Percentiles rank a stretch among this genome's conserved stretches.
Conservation (phyloP, 2,113 vertebrate species). For the Penelope pileata region DNA sequence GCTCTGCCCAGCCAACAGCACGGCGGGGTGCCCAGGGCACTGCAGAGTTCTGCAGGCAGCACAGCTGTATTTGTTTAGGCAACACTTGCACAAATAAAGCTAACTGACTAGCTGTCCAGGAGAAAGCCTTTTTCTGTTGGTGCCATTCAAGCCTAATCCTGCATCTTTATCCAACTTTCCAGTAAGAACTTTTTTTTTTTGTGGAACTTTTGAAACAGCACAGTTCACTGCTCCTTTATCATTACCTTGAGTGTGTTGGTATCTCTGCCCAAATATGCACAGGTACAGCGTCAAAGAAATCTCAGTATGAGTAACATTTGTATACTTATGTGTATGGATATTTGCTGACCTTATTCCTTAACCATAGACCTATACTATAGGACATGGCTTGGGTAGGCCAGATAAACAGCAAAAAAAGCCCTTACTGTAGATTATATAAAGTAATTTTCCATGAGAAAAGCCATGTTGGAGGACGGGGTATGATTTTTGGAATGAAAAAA, state of each 20-base stretch:
- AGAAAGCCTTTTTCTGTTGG: background rate
- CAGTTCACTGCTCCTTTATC: background rate
- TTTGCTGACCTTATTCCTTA: background rate
- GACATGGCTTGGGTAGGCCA: background rate
- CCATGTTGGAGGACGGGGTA: background rate
- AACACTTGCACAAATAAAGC: background rate
- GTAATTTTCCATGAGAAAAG: background rate
- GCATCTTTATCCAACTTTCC: background rate
- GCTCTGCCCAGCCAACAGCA: background rate
- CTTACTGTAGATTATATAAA: background rate
- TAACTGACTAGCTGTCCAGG: background rate
- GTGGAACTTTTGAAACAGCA: background rate
- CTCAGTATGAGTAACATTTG: background rate
- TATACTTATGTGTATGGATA: background rate
- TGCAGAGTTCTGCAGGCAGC: background rate
- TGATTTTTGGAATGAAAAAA: background rate
- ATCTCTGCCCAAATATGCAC: background rate
- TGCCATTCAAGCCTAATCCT: background rate
- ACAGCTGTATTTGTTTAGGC: background rate
- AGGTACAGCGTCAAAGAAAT: background rate
- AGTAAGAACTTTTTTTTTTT: background rate
- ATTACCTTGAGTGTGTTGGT: background rate
- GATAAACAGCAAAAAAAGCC: background rate
- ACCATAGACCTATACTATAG: accelerated
- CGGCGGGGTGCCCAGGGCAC: background rate